phyloP scores from a whole-genome alignment of 1,140 invertebrate genomes.

The Drosophila lini region DNA sequence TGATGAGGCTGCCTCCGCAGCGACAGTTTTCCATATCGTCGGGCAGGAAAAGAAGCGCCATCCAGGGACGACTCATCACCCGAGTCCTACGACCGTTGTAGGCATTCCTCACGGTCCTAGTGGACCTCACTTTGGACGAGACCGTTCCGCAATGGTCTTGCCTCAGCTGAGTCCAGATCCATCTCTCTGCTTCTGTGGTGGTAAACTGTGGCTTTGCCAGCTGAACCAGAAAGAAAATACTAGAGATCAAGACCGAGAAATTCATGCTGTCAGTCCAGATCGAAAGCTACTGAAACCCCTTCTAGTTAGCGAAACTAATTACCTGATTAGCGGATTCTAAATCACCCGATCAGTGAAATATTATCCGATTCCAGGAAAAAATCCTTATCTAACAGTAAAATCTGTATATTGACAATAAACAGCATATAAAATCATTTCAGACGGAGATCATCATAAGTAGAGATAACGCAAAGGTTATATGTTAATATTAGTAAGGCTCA shows the following conservation, averaged over 20 bases:
- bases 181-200: neutral
- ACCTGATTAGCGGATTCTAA: too few species aligned
- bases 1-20: slow-evolving; percentile 6
- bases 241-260: neutral
- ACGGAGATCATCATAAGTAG: neutral
- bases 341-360: too few species aligned
- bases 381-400: neutral
- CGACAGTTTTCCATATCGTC: neutral
- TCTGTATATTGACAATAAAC: neutral
- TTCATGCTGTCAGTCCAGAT: neutral
- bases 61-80: slow-evolving; percentile 2
- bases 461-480: too few species aligned
- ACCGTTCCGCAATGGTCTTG: neutral
- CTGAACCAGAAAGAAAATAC: neutral
- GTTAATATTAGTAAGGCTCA: too few species aligned
- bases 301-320: neutral
- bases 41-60: slow-evolving; percentile 1
- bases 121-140: neutral
- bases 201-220: neutral
- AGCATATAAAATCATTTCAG: neutral
- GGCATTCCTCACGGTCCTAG: too few species aligned
- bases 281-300: neutral
- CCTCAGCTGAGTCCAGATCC: neutral
- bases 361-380: neutral
- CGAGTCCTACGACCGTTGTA: too few species aligned